Percentiles rank a stretch among this genome's conserved stretches.
Conservation (phyloP, 2,888 invertebrate genomes). For the Galerucella calmariensis region DNA sequence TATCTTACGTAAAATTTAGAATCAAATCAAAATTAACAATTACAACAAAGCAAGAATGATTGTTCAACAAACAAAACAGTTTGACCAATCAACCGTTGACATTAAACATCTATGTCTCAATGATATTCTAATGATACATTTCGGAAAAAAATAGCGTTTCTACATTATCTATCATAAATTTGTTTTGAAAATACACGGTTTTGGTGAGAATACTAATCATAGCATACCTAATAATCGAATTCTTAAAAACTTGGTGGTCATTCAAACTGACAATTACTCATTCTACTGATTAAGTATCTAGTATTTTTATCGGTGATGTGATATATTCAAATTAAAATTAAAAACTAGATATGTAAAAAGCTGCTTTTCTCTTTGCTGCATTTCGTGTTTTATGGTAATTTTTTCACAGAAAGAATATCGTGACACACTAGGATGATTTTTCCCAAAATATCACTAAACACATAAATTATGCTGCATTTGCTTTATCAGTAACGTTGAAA, state of each 20-base stretch:
- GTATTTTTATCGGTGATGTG: constrained; percentile 17
- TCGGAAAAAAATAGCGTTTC: too few relatives aligned
- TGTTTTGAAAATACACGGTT: neutral
- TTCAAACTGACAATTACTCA: neutral
- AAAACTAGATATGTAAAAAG: too few relatives aligned
- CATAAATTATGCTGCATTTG: too few relatives aligned
- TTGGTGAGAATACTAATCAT: neutral
- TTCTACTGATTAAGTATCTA: neutral
- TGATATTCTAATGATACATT: too few relatives aligned
- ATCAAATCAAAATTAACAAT: too few relatives aligned
- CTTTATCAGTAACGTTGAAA: neutral
- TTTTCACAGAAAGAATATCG: neutral
- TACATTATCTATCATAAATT: neutral
- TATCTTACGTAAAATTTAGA: too few relatives aligned
- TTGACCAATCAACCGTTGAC: too few relatives aligned
- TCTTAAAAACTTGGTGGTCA: constrained; percentile 13
- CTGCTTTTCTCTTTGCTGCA: neutral
- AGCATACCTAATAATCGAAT: neutral
- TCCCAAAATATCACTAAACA: too few relatives aligned
- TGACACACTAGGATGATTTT: neutral
- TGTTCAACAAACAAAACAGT: too few relatives aligned
- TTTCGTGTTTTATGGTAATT: constrained; percentile 3
- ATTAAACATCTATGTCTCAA: too few relatives aligned
- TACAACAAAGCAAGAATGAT: too few relatives aligned
- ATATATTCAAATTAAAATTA: neutral